Percentiles rank a stretch among this genome's conserved stretches.
These are phyloP conservation scores for Agrotis exclamationis DNA, from an alignment of 2,888 invertebrate genomes.

Conservation along the genomic window DNA sequence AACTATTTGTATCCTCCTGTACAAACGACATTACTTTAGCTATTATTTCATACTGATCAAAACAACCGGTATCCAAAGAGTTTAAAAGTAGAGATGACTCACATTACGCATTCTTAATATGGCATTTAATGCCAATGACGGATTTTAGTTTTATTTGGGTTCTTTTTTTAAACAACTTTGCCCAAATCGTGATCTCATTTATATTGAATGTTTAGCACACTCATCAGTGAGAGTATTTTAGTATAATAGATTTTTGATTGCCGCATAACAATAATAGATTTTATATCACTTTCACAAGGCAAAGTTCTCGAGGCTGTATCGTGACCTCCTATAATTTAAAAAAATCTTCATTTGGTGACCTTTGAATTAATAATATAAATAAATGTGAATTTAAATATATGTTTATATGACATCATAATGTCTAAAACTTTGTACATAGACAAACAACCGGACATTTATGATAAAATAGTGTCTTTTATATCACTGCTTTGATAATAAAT, in stretches of 20 bases:
- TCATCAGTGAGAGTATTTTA: slow-evolving; percentile 18
- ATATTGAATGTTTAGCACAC: slow-evolving; percentile 11
- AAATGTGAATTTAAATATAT: slow-evolving; percentile 41
- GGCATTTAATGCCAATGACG: slow-evolving; percentile 60
- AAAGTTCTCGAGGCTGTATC: slow-evolving; percentile 20
- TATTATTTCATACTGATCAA: slow-evolving; percentile 59
- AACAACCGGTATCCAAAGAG: slow-evolving; percentile 70
- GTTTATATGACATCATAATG: slow-evolving; percentile 57
- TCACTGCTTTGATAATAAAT: not conserved
- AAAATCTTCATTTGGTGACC: slow-evolving; percentile 50
- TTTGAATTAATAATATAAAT: slow-evolving; percentile 44
- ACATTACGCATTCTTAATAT: slow-evolving; percentile 69
- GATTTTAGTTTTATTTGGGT: slow-evolving; percentile 65
- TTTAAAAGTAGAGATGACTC: slow-evolving; percentile 81
- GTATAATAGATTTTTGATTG: not conserved
- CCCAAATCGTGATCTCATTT: slow-evolving; percentile 37
- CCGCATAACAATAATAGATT: not conserved
- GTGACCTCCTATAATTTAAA: slow-evolving; percentile 55
- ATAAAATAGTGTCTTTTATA: slow-evolving; percentile 1
- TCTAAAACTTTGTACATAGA: slow-evolving; percentile 21
- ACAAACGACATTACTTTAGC: slow-evolving; percentile 71
- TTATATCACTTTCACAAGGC: slow-evolving; percentile 11
- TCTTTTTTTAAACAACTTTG: slow-evolving; percentile 37
- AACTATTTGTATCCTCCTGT: slow-evolving; percentile 75
- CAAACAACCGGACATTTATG: slow-evolving; percentile 23